Percentiles rank a stretch among this genome's conserved stretches.
Evolutionary conservation across 2,113 vertebrate genomes (phyloP).

Genomic region (Camelus dromedarius): DNA sequence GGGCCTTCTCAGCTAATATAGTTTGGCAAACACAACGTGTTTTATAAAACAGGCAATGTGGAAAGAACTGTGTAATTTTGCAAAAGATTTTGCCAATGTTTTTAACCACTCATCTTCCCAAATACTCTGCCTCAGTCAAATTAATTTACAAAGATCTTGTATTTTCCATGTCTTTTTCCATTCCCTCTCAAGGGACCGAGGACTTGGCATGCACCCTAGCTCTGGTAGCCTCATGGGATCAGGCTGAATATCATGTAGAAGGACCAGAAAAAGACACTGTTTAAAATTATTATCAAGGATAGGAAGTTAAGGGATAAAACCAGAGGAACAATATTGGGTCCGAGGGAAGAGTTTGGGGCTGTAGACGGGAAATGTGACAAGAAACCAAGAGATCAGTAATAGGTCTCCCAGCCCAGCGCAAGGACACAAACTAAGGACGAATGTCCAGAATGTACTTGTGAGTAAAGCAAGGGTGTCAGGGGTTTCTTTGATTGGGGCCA

Average conservation of each 20-base stretch:
- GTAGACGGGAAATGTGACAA: not conserved
- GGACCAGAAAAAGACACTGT: not conserved
- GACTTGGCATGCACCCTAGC: not conserved
- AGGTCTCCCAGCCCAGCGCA: not conserved
- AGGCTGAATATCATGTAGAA: not conserved
- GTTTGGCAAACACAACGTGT: conserved; percentile 49
- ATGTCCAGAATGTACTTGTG: not conserved
- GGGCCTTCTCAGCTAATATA: conserved; percentile 54
- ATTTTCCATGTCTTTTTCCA: conserved; percentile 61
- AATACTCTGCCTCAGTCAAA: conserved; percentile 9
- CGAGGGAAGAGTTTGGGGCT: not conserved
- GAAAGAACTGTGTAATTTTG: conserved; percentile 68
- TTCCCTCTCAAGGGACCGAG: not conserved
- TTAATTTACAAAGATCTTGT: conserved; percentile 47
- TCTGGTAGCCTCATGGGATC: not conserved
- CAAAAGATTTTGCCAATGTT: conserved; percentile 52
- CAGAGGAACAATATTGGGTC: not conserved
- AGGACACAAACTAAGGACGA: not conserved
- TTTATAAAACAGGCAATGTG: conserved; percentile 47
- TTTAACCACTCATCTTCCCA: conserved; percentile 20
- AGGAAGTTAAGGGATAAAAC: not conserved
- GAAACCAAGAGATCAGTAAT: not conserved
- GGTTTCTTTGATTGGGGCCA: not conserved
- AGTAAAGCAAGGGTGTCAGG: not conserved
- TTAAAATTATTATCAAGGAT: not conserved